Conservation (phyloP, 2,888 invertebrate genomes). For the Rotaria magnacalcarata region DNA sequence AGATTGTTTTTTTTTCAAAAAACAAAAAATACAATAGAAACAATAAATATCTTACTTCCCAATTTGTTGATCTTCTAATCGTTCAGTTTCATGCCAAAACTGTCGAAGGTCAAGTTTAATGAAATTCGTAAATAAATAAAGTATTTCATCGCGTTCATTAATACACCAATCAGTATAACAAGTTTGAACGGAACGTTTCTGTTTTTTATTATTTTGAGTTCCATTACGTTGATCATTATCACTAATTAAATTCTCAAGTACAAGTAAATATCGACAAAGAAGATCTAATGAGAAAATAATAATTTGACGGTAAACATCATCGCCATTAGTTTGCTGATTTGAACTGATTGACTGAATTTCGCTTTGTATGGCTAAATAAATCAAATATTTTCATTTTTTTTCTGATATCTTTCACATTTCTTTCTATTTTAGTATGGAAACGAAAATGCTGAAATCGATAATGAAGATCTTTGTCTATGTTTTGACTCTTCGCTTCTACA, state of each 20-base stretch:
- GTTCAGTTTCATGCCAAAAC: slow-evolving; percentile 13
- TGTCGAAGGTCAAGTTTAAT: slow-evolving; percentile 25
- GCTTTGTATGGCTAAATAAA: background rate
- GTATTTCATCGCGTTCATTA: background rate
- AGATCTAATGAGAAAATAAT: background rate
- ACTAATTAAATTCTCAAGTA: background rate
- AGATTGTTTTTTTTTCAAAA: too few relatives aligned
- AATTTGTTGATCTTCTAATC: slow-evolving; percentile 28
- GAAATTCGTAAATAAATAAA: slow-evolving; percentile 1
- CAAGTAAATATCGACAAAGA: slow-evolving; percentile 25
- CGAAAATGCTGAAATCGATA: too few relatives aligned
- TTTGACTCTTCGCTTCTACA: too few relatives aligned
- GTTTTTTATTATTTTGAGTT: background rate
- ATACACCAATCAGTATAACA: background rate
- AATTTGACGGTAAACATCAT: background rate
- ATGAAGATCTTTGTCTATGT: too few relatives aligned
- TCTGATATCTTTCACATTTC: too few relatives aligned
- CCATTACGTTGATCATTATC: background rate
- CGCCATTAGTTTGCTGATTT: background rate
- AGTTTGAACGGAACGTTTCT: background rate
- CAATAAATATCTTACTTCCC: background rate
- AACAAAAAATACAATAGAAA: background rate
- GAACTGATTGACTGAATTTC: background rate
- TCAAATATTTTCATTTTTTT: too few relatives aligned
- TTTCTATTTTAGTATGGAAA: too few relatives aligned